Evolutionary conservation across 2,888 invertebrate genomes (phyloP).

Genomic region (Agriopis marginaria): DNA sequence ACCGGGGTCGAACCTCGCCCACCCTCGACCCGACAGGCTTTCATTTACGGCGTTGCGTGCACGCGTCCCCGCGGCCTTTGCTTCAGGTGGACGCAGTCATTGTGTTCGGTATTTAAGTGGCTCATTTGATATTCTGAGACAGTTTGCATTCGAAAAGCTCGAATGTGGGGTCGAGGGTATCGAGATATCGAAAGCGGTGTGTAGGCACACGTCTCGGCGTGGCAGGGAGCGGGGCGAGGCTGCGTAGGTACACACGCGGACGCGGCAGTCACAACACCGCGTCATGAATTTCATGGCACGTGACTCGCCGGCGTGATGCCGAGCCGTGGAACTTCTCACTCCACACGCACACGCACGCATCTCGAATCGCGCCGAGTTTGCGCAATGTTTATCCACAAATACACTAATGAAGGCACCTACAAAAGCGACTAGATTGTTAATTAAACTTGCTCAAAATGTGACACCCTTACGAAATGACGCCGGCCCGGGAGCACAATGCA

Average conservation of each 20-base stretch:
- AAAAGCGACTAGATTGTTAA: constrained; percentile 86
- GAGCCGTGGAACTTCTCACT: constrained; percentile 40
- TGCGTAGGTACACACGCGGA: constrained; percentile 47
- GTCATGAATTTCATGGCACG: constrained; percentile 57
- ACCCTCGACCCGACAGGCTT: constrained; percentile 76
- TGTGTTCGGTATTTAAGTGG: constrained; percentile 84
- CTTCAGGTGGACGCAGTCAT: constrained; percentile 84
- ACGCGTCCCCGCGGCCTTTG: constrained; percentile 80
- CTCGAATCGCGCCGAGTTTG: constrained; percentile 69
- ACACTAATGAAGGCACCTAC: constrained; percentile 86
- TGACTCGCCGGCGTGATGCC: constrained; percentile 53
- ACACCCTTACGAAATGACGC: constrained; percentile 84
- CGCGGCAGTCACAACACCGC: constrained; percentile 55
- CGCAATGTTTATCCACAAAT: constrained; percentile 85
- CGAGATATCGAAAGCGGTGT: constrained; percentile 65
- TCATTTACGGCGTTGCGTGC: constrained; percentile 84
- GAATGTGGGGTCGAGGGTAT: constrained; percentile 69
- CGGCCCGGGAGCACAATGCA: constrained; percentile 80
- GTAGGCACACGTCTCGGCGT: constrained; percentile 37
- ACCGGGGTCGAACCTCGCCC: constrained; percentile 79
- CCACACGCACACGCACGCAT: constrained; percentile 69
- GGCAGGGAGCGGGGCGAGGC: constrained; percentile 33
- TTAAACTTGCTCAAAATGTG: constrained; percentile 86
- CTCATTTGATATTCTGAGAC: constrained; percentile 85
- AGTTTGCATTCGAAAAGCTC: constrained; percentile 82